A percentile compares a stretch with the other conserved stretches of the same genome.
These are phyloP conservation scores for Leptinotarsa juncta DNA, from an alignment of 2,888 invertebrate species.

Conservation along the genomic window DNA sequence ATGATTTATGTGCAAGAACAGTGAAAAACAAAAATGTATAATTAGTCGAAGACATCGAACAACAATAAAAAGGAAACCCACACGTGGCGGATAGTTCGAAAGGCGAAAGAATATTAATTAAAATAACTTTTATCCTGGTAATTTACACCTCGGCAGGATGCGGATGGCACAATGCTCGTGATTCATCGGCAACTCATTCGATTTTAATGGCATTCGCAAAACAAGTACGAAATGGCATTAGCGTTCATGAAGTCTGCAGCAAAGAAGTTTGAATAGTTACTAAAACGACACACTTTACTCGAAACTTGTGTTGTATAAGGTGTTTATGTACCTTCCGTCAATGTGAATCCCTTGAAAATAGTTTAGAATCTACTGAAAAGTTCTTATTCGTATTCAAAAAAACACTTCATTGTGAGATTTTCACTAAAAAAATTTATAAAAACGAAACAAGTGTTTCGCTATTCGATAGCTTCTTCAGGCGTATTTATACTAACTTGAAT, in stretches of 20 bases:
- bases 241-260: slow-evolving; percentile 12
- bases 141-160: slow-evolving; percentile 51
- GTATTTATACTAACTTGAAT: no score
- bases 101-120: slow-evolving; percentile 50
- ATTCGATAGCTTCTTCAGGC: no score
- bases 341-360: no score
- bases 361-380: no score
- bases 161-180: slow-evolving; percentile 46
- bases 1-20: slow-evolving; percentile 37
- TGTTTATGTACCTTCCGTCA: no score
- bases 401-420: no score
- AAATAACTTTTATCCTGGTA: slow-evolving; percentile 49
- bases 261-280: background rate
- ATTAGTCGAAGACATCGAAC: slow-evolving; percentile 42
- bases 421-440: no score
- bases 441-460: no score
- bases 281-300: no score
- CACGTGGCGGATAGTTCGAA: slow-evolving; percentile 34
- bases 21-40: slow-evolving; percentile 41
- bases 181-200: slow-evolving; percentile 53
- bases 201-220: slow-evolving; percentile 47
- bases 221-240: slow-evolving; percentile 19
- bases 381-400: no score
- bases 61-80: slow-evolving; percentile 45
- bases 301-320: no score